These are phyloP conservation scores for Leucophenga maculata DNA, from an alignment of 2,888 invertebrate genomes.

Conservation along the genomic window DNA sequence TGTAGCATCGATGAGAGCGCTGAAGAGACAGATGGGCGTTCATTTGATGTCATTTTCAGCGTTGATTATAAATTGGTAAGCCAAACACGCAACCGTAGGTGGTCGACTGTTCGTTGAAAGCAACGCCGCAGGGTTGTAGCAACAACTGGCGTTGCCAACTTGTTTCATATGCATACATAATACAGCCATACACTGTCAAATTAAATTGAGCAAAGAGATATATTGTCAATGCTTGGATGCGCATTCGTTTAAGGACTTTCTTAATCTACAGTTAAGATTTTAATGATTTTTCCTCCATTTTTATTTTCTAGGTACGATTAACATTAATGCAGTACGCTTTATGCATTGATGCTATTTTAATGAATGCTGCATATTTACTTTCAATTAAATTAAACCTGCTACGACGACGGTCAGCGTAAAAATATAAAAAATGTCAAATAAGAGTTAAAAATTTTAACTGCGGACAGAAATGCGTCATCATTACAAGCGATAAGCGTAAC, in stretches of 20 bases:
- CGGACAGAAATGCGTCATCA: no score
- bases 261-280: no score
- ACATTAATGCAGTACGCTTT: no score
- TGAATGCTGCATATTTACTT: conserved; percentile 31
- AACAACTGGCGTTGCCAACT: background rate
- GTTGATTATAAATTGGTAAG: conserved; percentile 9
- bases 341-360: conserved; percentile 9
- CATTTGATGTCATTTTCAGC: no score
- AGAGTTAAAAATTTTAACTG: background rate
- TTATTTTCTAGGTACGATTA: no score
- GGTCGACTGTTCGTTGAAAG: conserved; percentile 20
- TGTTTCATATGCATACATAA: no score
- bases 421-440: background rate
- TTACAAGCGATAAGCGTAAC: background rate
- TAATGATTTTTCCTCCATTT: background rate
- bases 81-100: conserved; percentile 34
- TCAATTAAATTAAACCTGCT: conserved; percentile 30
- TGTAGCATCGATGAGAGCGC: background rate
- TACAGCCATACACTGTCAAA: background rate
- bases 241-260: no score
- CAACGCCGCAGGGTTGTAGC: background rate
- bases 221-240: background rate
- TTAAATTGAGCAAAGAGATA: conserved; percentile 24
- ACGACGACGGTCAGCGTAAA: background rate
- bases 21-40: background rate